A percentile compares a stretch with the other conserved stretches of the same genome.
Conservation (phyloP, 37 sponge, comb jelly and placozoan genomes). For the Diacarnus erythraeanus region DNA sequence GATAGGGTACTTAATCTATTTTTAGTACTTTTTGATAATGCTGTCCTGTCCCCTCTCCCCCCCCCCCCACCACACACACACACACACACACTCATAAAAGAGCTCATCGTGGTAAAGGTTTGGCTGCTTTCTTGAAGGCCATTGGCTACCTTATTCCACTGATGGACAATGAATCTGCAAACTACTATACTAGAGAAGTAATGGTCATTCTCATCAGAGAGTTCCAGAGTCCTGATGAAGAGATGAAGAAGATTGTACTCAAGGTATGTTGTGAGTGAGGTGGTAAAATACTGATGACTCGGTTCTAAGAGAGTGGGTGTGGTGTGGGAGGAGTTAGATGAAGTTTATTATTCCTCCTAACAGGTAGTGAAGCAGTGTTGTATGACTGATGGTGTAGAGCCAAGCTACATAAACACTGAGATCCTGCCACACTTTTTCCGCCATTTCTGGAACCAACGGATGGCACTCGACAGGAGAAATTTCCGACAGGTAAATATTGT, state of each 20-base stretch:
- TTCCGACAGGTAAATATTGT: constrained; percentile 75
- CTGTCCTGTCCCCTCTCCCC: neutral
- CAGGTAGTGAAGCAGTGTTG: constrained; percentile 99
- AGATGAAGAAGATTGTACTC: constrained; percentile 99
- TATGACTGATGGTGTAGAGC: constrained; percentile 98
- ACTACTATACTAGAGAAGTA: constrained; percentile 96
- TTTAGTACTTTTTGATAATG: too few species aligned
- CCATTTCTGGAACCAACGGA: constrained; percentile 97
- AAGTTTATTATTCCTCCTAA: neutral
- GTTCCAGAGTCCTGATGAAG: constrained; percentile 98
- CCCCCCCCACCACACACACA: neutral
- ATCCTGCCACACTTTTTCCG: constrained; percentile 95
- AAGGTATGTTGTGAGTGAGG: constrained; percentile 59
- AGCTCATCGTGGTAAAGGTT: constrained; percentile 75
- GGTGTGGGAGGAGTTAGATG: neutral
- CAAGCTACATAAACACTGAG: constrained; percentile 92
- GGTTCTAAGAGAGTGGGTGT: neutral
- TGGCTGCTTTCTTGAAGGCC: constrained; percentile 99
- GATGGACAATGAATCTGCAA: constrained; percentile 97
- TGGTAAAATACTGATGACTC: neutral
- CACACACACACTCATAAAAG: neutral
- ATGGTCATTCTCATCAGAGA: constrained; percentile 97
- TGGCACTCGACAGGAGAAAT: constrained; percentile 95
- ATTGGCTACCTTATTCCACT: constrained; percentile 98
- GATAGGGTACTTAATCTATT: too few species aligned